These are phyloP conservation scores for Phylloscopus whistleri DNA, from an alignment of 2,113 vertebrate species.

Conservation along the genomic window DNA sequence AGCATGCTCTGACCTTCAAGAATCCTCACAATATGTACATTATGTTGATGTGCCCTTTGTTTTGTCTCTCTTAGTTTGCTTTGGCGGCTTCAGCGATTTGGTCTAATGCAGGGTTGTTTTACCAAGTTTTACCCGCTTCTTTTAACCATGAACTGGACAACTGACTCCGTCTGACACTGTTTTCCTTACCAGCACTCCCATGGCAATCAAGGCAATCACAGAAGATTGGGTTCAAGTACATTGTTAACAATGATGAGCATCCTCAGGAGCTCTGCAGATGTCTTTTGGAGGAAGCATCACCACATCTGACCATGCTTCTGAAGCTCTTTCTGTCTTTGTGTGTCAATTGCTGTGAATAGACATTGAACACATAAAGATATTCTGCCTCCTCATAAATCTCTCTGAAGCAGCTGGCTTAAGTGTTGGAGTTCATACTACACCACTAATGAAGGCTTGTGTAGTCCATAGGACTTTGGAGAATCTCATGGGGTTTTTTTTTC, in stretches of 20 bases:
- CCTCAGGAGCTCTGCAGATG: neutral
- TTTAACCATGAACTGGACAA: constrained; percentile 56
- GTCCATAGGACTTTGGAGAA: neutral
- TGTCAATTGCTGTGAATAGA: neutral
- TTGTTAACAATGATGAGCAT: neutral
- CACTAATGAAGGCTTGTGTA: neutral
- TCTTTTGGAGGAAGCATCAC: neutral
- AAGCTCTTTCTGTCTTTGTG: neutral
- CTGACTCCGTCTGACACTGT: neutral
- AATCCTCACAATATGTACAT: constrained; percentile 76
- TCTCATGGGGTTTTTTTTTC: neutral
- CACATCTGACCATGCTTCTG: accelerated
- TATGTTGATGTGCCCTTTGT: constrained; percentile 84
- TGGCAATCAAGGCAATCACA: neutral
- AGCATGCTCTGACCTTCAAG: constrained; percentile 79
- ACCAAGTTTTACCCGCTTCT: constrained; percentile 53
- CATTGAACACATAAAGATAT: neutral
- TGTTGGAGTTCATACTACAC: neutral
- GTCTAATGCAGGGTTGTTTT: constrained; percentile 50
- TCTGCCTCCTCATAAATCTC: neutral
- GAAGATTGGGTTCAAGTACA: neutral
- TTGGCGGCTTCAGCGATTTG: constrained; percentile 44
- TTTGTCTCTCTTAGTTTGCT: constrained; percentile 72
- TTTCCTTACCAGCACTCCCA: neutral
- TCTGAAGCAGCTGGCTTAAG: neutral